Conservation (phyloP, 2,113 vertebrate genomes). For the Proteles cristata region DNA sequence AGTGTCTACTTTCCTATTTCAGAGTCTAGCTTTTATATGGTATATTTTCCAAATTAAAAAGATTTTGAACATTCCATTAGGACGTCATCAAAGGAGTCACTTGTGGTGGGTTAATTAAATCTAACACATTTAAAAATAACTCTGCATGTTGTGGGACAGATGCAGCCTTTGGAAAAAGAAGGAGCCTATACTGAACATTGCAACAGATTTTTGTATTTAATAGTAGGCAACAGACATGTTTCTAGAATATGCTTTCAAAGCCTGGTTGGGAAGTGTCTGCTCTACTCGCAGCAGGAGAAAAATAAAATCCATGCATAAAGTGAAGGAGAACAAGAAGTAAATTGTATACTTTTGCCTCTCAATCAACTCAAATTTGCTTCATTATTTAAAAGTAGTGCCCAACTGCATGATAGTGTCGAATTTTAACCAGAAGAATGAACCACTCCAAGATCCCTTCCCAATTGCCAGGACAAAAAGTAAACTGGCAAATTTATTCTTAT, state of each 20-base stretch:
- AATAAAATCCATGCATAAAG: not conserved
- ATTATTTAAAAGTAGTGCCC: not conserved
- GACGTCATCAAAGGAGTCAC: slow-evolving; percentile 30
- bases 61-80: slow-evolving; percentile 52
- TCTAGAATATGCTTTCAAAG: not conserved
- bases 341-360: not conserved
- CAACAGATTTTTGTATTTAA: slow-evolving; percentile 28
- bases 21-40: not conserved
- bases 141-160: not conserved
- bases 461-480: not conserved
- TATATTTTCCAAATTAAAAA: slow-evolving; percentile 50
- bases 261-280: not conserved
- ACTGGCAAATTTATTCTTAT: not conserved
- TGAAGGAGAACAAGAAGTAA: not conserved
- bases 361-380: not conserved
- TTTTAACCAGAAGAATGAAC: slow-evolving; percentile 1
- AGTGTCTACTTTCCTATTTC: not conserved
- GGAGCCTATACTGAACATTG: not conserved
- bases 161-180: slow-evolving; percentile 1
- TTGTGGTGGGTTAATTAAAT: slow-evolving; percentile 41
- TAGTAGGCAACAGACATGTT: not conserved
- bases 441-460: not conserved
- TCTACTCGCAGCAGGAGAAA: not conserved
- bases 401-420: not conserved
- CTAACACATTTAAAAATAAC: slow-evolving; percentile 52